Conservation (phyloP, 2,888 invertebrate genomes). For the Psylliodes chrysocephalus region DNA sequence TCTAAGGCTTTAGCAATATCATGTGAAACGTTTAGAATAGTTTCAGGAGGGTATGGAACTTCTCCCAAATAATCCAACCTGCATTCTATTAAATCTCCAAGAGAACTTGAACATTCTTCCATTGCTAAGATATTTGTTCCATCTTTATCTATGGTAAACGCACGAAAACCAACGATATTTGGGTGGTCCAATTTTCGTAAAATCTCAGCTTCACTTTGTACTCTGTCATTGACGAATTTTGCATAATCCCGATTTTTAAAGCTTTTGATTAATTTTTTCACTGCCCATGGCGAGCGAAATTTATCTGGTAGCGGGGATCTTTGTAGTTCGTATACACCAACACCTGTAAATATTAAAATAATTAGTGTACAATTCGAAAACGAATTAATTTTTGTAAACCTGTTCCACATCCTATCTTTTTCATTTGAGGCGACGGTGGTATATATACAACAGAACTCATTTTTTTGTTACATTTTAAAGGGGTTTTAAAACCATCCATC, state of each 20-base stretch:
- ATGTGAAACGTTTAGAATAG: conserved; percentile 73
- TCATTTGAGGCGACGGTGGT: conserved; percentile 79
- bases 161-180: conserved; percentile 83
- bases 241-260: conserved; percentile 55
- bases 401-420: conserved; percentile 80
- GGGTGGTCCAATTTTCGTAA: conserved; percentile 78
- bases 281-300: conserved; percentile 85
- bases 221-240: conserved; percentile 64
- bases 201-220: conserved; percentile 78
- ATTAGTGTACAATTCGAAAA: not conserved
- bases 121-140: conserved; percentile 76
- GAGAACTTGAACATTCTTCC: conserved; percentile 79
- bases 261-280: conserved; percentile 68
- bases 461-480: conserved; percentile 60
- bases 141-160: conserved; percentile 66
- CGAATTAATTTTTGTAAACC: conserved; percentile 62
- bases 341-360: conserved; percentile 68
- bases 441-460: conserved; percentile 58
- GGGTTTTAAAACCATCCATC: conserved; percentile 65
- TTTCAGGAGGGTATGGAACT: conserved; percentile 69
- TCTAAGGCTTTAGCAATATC: conserved; percentile 78
- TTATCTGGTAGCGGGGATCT: conserved; percentile 76
- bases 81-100: conserved; percentile 80
- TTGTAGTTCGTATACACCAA: conserved; percentile 80
- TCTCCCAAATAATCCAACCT: conserved; percentile 68